Base-by-base conservation (phyloP, 2,888 invertebrate genomes). In the Copidosoma aretas region DNA sequence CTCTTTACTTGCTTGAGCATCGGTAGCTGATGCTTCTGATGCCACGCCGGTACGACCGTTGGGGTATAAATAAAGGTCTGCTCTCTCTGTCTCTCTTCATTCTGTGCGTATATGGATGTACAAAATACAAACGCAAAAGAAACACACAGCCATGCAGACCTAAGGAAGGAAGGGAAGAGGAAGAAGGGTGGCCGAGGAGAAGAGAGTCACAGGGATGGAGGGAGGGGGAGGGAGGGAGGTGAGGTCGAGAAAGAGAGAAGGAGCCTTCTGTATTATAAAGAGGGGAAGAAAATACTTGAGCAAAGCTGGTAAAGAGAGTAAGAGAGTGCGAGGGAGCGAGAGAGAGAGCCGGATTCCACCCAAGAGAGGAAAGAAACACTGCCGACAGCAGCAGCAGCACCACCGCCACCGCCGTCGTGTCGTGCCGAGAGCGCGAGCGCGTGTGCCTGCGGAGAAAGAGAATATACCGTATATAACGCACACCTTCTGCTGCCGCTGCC, bases 21-120 rank as follows among this genome's bases (percentile, higher is more conserved):
- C 65, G 54, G 65, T 59, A 69, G 62, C 65, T 41, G 52, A 15
- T 56, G 62, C 51, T n/a, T n/a, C n/a, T n/a, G n/a, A n/a, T 53
- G 60, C 15, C 66, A 57, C 66, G 66, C 68, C 65, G 66, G 71
- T 67, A 52, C 66, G 68, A 71, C 68, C 68, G 71, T 69, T 66
- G 69, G 65, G 63, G 64, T 72, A 72, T 68, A 72, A 64, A 72
- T 66, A 70, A 64, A 66, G 52, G 71, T 67, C 25, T 17, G 43
- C 43, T 15, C 32, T 32, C 32, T 32, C 32, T 32, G 4, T 32
- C 32, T 32, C 32, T 32, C 32, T 32, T 32, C 32, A 5, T 32
- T 32, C 32, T 8, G 32, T 32, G 32, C 32, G 32, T 32, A 8
- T 32, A 46, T 46, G 43, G 15, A 15, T 17, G 43, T 46, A 17